These are phyloP conservation scores for Orthosia gothica DNA, from an alignment of 2,888 invertebrate genomes.

Conservation along the genomic window DNA sequence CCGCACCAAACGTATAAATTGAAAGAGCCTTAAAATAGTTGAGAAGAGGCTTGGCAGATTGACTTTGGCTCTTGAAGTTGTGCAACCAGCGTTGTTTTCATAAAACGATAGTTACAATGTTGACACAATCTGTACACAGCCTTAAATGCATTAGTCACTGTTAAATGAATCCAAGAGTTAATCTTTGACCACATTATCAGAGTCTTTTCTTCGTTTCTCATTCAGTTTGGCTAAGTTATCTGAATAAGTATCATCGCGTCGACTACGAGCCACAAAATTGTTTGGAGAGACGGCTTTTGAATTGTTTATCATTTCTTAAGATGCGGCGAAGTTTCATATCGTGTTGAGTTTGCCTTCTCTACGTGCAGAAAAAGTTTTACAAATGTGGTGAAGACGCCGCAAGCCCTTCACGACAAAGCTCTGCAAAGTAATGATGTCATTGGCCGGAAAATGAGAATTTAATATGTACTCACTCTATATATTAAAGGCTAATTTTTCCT, in stretches of 20 bases:
- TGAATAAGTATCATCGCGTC: background rate
- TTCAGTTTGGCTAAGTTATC: background rate
- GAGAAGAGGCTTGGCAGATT: background rate
- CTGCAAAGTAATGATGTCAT: constrained; percentile 35
- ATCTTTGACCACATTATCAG: background rate
- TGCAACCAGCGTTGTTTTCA: background rate
- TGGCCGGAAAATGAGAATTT: constrained; percentile 19
- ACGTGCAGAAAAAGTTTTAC: constrained; percentile 38
- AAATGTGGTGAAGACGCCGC: constrained; percentile 26
- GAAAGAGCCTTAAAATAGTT: no score
- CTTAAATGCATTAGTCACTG: constrained; percentile 1
- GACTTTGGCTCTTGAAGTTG: background rate
- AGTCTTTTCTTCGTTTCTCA: background rate
- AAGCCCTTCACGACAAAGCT: background rate
- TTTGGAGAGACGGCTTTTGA: constrained; percentile 31
- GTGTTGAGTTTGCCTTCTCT: constrained; percentile 18
- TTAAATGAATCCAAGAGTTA: background rate
- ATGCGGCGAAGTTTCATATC: constrained; percentile 23
- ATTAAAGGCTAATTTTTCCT: background rate
- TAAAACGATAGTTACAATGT: background rate
- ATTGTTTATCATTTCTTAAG: constrained; percentile 48
- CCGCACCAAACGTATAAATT: no score
- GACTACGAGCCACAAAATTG: constrained; percentile 30
- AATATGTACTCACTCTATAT: background rate
- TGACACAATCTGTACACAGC: background rate